Evolutionary conservation across 2,888 invertebrate species (phyloP), one percentile per base, ranked within the genome.

Genomic region (Altica lythri): DNA sequence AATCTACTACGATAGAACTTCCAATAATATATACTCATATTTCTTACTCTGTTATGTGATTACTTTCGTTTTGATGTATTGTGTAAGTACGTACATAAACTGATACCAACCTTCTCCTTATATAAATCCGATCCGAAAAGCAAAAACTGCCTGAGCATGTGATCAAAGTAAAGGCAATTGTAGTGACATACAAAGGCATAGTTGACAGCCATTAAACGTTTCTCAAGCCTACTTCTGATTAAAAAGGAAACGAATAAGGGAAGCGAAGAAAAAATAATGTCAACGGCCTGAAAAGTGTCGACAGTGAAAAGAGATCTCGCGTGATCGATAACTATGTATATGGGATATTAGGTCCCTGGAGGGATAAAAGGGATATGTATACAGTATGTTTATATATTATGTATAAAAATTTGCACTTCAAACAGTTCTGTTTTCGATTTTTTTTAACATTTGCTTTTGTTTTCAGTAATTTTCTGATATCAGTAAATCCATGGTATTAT

Each of bases 171-270:
- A 38, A 38, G 22, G 22, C 22, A 38, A 22, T 38, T 22, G 22
- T 10, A 37, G 18, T 17, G 18, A 1, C 12, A 18, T 22, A 38
- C 22, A 44, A 43, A 50, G 42, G 43, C 22, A 22, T 18, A 22
- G 50, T 35, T 50, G 42, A 32, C 49, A 34, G 42, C 49, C 32
- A 42, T 50, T 50, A 43, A 50, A 27, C 50, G 35, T 25, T 34
- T n/a, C 35, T 50, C 42, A 32, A 34, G 34, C 25, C 42, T 32
- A 17, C 25, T 32, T 29, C 40, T 50, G 50, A 50, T 50, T 50
- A 50, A 50, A 50, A 43, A 43, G 35, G 34, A 38, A 35, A 29
- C 19, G 43, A 14, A 50, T 43, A 43, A 43, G 35, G 22, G 43
- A 35, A 42, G 17, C 16, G 43, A 34, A 35, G n/a, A n/a, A 34